Evolutionary conservation across 2,888 invertebrate species (phyloP).

Genomic region (Pammene fasciana): DNA sequence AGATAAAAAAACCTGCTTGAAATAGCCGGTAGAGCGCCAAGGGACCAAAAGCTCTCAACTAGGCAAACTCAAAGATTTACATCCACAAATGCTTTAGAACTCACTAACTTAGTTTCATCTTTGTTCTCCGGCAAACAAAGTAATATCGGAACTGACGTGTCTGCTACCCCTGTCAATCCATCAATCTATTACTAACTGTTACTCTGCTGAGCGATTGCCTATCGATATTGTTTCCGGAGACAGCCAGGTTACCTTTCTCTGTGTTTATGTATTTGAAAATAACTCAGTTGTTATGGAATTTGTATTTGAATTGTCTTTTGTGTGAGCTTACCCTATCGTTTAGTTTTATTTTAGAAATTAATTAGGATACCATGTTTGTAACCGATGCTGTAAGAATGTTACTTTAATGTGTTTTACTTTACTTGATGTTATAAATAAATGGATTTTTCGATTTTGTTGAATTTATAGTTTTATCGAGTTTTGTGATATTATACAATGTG

Average conservation of each 20-base stretch:
- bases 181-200: conserved; percentile 37
- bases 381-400: too few relatives aligned
- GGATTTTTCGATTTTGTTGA: too few relatives aligned
- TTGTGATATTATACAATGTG: too few relatives aligned
- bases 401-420: too few relatives aligned
- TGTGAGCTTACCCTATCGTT: too few relatives aligned
- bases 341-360: too few relatives aligned
- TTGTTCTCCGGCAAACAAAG: conserved; percentile 24
- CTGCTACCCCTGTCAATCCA: conserved; percentile 36
- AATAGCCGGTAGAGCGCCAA: conserved; percentile 1
- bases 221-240: conserved; percentile 18
- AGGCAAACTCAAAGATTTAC: conserved; percentile 15
- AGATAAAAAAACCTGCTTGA: background rate
- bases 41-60: conserved; percentile 12
- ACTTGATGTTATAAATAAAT: too few relatives aligned
- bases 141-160: conserved; percentile 32
- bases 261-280: conserved; percentile 11
- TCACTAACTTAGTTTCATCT: conserved; percentile 22
- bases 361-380: too few relatives aligned
- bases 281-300: background rate
- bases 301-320: too few relatives aligned
- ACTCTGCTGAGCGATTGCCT: conserved; percentile 34
- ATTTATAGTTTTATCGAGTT: too few relatives aligned
- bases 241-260: conserved; percentile 20
- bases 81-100: background rate